Evolutionary conservation across 2,888 invertebrate species (phyloP).

Genomic region (Hipparchia semele): DNA sequence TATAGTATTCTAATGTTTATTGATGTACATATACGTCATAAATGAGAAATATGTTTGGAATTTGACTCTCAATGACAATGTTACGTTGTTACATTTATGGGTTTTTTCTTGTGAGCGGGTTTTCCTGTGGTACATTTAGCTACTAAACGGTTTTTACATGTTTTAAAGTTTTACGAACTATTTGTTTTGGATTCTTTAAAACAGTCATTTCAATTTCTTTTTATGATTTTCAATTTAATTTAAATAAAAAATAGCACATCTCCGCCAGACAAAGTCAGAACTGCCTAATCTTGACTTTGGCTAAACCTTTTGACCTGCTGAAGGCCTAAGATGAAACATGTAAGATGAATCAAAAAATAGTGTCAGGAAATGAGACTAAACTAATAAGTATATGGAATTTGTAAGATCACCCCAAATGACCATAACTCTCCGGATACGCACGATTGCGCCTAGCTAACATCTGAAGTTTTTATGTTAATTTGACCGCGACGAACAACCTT

Average conservation of each 20-base stretch:
- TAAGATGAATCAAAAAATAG: slow-evolving; percentile 8
- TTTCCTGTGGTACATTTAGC: slow-evolving; percentile 4
- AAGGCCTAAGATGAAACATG: no score
- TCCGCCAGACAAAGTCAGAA: no score
- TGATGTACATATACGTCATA: not conserved
- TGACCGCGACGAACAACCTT: slow-evolving; percentile 62
- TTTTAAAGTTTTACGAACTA: not conserved
- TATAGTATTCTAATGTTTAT: no score
- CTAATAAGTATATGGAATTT: slow-evolving; percentile 25
- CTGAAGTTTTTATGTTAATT: slow-evolving; percentile 51
- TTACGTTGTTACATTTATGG: not conserved
- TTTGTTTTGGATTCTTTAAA: not conserved
- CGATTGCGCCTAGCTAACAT: slow-evolving; percentile 47
- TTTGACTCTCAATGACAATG: not conserved
- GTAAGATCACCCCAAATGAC: slow-evolving; percentile 30
- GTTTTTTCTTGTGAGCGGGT: not conserved
- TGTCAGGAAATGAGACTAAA: slow-evolving; percentile 24
- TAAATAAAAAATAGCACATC: no score
- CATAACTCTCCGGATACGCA: slow-evolving; percentile 42
- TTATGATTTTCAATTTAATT: no score
- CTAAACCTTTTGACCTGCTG: no score
- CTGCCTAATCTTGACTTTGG: no score
- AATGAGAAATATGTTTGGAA: slow-evolving; percentile 4
- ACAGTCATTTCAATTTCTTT: no score
- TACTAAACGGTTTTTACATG: not conserved